Evolutionary conservation across 2,797 vertebrate species (phyloP), one percentile per base, ranked within the genome.

Genomic region (Protosalanx chinensis): DNA sequence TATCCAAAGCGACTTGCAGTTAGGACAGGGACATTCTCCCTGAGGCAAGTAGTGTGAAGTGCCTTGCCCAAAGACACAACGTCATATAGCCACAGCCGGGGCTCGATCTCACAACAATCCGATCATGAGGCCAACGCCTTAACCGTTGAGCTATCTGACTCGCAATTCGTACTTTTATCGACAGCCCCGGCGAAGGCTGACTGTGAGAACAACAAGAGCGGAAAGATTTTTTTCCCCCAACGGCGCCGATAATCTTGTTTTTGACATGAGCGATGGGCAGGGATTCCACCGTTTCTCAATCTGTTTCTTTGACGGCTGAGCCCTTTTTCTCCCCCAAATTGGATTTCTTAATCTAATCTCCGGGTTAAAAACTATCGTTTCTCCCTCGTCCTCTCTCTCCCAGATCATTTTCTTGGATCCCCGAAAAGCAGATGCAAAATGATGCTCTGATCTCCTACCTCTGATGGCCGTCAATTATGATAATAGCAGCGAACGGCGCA

Each of bases 321-420:
- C 77, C 80, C 37, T 51, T 41, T 88, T 85, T 79, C 82, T 83
- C n/a, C 79, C 80, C 79, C 82, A 72, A 85, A 89, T 87, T 88
- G 82, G 85, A 88, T 90, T 90, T 84, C 82, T 84, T 86, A 84
- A 88, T 89, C 82, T 87, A 82, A 85, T 86, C 66, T 32, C 66
- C 70, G 16, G 37, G 72, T 67, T 67, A 79, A 84, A 82, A 68
- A 64, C 74, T 81, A 59, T 56, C 53, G 6, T 84, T 84, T 81
- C 69, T 68, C 70, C 62, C 10, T 64, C 60, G 12, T 79, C 53
- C 57, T 56, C 76, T 35, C n/a, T 69, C 18, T 2, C 72, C 32
- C 41, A 79, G 72, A 82, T 78, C 73, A 68, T n/a, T 69, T 72
- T 63, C 64, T 69, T 49, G 67, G 70, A 71, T 78, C 59, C 46